These are phyloP conservation scores for Ceratina calcarata DNA, from an alignment of 1,140 invertebrate species.

Conservation along the genomic window DNA sequence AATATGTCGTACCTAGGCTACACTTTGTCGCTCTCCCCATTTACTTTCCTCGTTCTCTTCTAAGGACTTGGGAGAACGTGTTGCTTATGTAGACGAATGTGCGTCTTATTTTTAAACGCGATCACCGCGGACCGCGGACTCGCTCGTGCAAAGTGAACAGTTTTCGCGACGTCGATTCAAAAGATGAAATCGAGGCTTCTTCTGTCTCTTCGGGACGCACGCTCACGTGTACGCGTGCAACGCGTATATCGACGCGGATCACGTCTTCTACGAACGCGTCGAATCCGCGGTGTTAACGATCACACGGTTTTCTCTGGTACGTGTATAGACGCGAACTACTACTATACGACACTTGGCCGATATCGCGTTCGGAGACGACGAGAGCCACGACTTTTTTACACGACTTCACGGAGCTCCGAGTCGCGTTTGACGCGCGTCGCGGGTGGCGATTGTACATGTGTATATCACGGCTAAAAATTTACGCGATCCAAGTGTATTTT, in stretches of 20 bases:
- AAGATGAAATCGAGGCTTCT: no score
- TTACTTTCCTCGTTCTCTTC: neutral
- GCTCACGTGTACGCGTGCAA: no score
- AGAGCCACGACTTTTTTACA: neutral
- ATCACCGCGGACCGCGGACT: neutral
- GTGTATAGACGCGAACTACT: constrained; percentile 63
- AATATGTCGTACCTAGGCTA: constrained; percentile 49
- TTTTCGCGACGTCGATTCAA: no score
- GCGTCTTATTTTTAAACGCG: constrained; percentile 26
- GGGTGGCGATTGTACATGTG: constrained; percentile 1
- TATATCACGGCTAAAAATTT: constrained; percentile 24
- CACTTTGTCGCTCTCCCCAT: constrained; percentile 25
- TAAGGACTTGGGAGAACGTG: constrained; percentile 3
- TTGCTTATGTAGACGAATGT: constrained; percentile 25
- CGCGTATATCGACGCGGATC: no score
- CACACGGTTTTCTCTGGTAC: constrained; percentile 30
- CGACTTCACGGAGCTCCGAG: neutral
- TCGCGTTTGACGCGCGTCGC: neutral
- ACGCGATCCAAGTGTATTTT: neutral
- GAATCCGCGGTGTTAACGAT: no score
- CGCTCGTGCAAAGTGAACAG: no score
- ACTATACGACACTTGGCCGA: neutral
- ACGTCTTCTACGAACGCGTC: no score
- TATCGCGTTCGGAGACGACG: constrained; percentile 18
- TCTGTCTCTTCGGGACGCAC: no score